These are phyloP conservation scores for Rutilus rutilus DNA, from an alignment of 2,113 vertebrate species.

Conservation along the genomic window DNA sequence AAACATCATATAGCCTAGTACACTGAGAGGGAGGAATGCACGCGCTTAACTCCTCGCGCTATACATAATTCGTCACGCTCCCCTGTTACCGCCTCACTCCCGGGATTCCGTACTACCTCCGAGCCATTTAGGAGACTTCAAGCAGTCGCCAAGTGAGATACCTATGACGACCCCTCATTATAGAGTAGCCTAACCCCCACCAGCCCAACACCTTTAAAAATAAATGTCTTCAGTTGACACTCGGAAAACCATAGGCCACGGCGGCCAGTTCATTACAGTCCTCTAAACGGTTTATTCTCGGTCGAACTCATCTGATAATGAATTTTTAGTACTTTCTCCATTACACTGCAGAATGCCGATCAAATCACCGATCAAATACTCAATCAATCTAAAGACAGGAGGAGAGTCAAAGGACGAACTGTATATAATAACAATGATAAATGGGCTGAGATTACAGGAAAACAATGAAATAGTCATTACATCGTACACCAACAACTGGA, in stretches of 20 bases:
- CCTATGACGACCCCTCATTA: slow-evolving; percentile 42
- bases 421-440: not conserved
- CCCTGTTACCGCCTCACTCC: slow-evolving; percentile 14
- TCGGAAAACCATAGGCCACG: slow-evolving; percentile 29
- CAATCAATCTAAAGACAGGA: not conserved
- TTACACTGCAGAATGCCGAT: not conserved
- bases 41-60: slow-evolving; percentile 22
- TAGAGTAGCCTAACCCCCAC: not conserved
- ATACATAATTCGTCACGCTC: slow-evolving; percentile 35
- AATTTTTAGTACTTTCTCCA: slow-evolving; percentile 4
- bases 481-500: not conserved
- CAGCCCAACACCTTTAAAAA: slow-evolving; percentile 23
- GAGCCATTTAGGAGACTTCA: slow-evolving; percentile 44
- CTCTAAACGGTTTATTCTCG: slow-evolving; percentile 2
- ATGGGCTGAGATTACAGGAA: not conserved
- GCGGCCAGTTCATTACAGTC: slow-evolving; percentile 21
- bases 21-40: slow-evolving; percentile 30
- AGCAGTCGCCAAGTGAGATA: slow-evolving; percentile 36
- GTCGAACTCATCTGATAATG: not conserved
- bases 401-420: not conserved
- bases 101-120: slow-evolving; percentile 35
- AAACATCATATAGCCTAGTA: slow-evolving; percentile 4
- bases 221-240: slow-evolving; percentile 23
- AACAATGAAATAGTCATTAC: not conserved
- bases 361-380: not conserved